phyloP scores from a whole-genome alignment of 2,797 vertebrate species.

The Crax fasciolata region DNA sequence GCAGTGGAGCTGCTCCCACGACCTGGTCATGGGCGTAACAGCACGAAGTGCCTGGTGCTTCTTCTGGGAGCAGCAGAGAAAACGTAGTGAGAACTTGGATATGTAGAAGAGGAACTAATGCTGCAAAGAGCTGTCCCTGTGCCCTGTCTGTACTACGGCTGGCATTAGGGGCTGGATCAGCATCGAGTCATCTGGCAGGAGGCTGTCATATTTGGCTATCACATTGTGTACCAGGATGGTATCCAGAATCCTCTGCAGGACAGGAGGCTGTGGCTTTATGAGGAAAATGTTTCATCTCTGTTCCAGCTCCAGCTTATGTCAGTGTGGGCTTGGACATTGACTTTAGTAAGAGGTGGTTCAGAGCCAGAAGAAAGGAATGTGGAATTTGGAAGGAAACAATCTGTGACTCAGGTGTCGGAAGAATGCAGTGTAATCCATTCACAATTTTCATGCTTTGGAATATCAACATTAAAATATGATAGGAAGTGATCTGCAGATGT shows the following conservation, averaged over 20 bases:
- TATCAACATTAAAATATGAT: rapidly evolving
- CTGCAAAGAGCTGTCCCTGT: neutral
- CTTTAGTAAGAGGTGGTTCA: neutral
- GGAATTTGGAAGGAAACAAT: neutral
- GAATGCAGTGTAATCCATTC: neutral
- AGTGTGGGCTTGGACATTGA: neutral
- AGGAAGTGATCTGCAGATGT: neutral
- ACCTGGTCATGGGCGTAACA: neutral
- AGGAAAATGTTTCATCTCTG: neutral
- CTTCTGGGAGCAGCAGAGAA: neutral
- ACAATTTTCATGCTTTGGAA: neutral
- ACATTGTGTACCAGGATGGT: neutral
- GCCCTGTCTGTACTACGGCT: neutral
- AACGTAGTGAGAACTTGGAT: neutral
- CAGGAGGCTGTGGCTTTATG: neutral
- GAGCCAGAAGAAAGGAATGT: neutral
- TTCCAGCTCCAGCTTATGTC: neutral
- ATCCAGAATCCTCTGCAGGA: neutral
- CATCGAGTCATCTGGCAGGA: neutral
- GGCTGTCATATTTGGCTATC: neutral
- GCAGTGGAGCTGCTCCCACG: neutral
- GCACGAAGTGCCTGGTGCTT: neutral
- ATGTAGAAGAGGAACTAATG: neutral
- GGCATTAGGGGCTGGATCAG: neutral
- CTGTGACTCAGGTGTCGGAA: neutral